These are phyloP conservation scores for Patella pellucida DNA, from an alignment of 2,888 invertebrate genomes.

Conservation along the genomic window DNA sequence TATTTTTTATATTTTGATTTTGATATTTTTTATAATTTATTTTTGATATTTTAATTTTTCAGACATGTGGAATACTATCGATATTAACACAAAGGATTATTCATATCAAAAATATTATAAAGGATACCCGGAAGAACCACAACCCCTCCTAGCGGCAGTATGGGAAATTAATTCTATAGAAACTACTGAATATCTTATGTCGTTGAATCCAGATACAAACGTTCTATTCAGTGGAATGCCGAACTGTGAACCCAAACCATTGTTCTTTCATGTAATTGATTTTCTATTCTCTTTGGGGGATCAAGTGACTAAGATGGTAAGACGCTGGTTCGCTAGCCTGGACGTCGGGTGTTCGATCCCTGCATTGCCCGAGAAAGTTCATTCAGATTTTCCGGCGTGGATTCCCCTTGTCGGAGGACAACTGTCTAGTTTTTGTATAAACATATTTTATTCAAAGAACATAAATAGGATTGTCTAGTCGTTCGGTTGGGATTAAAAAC, in stretches of 20 bases:
- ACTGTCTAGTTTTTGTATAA: too few species aligned
- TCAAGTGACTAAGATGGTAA: too few species aligned
- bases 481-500: too few species aligned
- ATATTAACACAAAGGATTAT: slow-evolving; percentile 55
- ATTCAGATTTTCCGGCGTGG: too few species aligned
- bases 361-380: too few species aligned
- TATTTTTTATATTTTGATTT: too few species aligned
- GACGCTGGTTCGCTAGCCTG: too few species aligned
- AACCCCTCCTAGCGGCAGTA: slow-evolving; percentile 54
- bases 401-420: too few species aligned
- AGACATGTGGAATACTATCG: slow-evolving; percentile 42
- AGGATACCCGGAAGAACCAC: slow-evolving; percentile 47
- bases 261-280: slow-evolving; percentile 58
- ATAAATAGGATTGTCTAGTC: too few species aligned
- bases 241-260: slow-evolving; percentile 48
- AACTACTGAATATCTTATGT: slow-evolving; percentile 47
- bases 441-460: too few species aligned
- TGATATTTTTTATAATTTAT: not conserved
- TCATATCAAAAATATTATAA: slow-evolving; percentile 48
- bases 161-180: slow-evolving; percentile 54
- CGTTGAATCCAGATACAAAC: slow-evolving; percentile 47
- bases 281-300: too few species aligned
- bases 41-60: slow-evolving; percentile 17
- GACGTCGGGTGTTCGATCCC: too few species aligned
- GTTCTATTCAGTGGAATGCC: slow-evolving; percentile 46